Evolutionary conservation across 2,888 invertebrate species (phyloP), one percentile per base, ranked within the genome.

Genomic region (Brassicogethes aeneus): DNA sequence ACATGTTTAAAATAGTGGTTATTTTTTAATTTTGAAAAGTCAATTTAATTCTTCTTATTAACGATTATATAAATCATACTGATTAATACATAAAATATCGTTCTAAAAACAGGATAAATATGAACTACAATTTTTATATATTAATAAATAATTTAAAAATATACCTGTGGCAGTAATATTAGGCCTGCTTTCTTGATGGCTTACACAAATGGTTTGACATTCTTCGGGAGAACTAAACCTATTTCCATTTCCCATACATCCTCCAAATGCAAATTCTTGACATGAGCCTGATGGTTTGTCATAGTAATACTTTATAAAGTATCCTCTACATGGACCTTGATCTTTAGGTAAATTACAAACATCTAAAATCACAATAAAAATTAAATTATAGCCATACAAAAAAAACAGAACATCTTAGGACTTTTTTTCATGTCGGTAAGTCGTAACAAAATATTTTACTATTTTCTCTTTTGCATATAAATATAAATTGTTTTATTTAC

Each of bases 221-320:
- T 88, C 86, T 16, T 76, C 73, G n/a, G 70, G 61, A 7, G 76
- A 76, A 42, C 79, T 80, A 70, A 93, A 93, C 39, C 88, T 73
- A 66, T 93, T 93, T 37, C 84, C 82, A 53, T 87, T 88, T 17
- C 92, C 92, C 29, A 72, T 76, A 61, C 92, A 93, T 42, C 92
- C 92, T 29, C 89, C 82, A 60, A 85, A 93, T 1, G 70, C 66
- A 66, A 88, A 93, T 47, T 74, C 69, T 39, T 72, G 70, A 62
- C 93, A 93, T 29, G 68, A 65, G 10, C 78, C 76, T 0, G 70
- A 65, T 1, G 56, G 54, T 10, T 65, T 60, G 57, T 89, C 80
- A 66, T 78, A 92, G 69, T 79, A 88, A 68, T 76, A 82, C 64
- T 86, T 84, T 5, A 68, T 68, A 53, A 81, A 74, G 44, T 72